Conservation (phyloP, 2,888 invertebrate genomes). For the Hyposoter dolosus region DNA sequence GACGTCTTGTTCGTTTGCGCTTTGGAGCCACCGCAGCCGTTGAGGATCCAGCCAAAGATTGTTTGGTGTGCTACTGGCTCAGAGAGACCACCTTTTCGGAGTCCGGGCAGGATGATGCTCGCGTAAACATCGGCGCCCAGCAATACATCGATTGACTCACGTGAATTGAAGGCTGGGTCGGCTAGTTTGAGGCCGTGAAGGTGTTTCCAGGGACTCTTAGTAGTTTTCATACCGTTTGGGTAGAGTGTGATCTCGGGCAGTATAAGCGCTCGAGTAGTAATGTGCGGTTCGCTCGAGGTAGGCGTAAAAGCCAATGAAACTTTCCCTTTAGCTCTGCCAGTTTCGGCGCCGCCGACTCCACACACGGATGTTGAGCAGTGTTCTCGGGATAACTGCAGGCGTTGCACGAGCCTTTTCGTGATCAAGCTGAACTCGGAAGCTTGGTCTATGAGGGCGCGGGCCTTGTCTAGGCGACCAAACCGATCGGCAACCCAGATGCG, state of each 20-base stretch:
- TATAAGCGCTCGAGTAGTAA: slow-evolving; percentile 7
- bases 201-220: slow-evolving; percentile 26
- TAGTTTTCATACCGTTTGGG: no score
- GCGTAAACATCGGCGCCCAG: slow-evolving; percentile 39
- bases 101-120: slow-evolving; percentile 12
- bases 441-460: not conserved
- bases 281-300: not conserved
- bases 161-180: slow-evolving; percentile 31
- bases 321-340: not conserved
- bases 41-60: no score
- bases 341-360: not conserved
- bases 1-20: no score
- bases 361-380: not conserved
- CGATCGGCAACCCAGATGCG: not conserved
- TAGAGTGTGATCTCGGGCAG: slow-evolving; percentile 33
- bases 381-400: not conserved
- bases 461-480: not conserved
- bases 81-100: not conserved
- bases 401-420: not conserved
- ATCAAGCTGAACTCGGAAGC: not conserved
- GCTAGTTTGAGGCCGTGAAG: slow-evolving; percentile 26
- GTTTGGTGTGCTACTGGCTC: slow-evolving; percentile 38
- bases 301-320: not conserved
- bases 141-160: slow-evolving; percentile 36
- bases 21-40: no score